A percentile compares a stretch with the other conserved stretches of the same genome.
Conservation (phyloP, 2,888 invertebrate species). For the Tuberolachnus salignus region DNA sequence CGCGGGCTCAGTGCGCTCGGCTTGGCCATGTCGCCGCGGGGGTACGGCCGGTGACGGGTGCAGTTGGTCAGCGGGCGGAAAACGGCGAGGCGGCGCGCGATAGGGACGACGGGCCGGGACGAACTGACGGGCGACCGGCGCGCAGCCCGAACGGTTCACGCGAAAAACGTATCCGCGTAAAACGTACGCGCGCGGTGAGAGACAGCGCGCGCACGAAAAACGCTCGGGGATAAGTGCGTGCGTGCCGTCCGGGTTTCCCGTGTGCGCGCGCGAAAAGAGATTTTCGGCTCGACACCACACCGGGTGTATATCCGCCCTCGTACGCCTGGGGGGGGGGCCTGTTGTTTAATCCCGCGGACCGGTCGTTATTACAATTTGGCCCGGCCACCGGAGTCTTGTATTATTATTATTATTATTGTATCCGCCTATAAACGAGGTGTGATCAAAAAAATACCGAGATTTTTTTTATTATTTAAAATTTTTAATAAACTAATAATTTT, state of each 20-base stretch:
- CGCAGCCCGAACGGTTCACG: slow-evolving; percentile 43
- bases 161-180: slow-evolving; percentile 26
- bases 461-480: too few relatives aligned
- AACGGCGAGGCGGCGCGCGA: neutral
- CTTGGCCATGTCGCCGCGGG: slow-evolving; percentile 56
- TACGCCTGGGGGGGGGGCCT: neutral
- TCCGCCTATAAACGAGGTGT: too few relatives aligned
- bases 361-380: too few relatives aligned
- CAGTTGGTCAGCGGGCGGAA: neutral
- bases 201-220: slow-evolving; percentile 33
- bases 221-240: neutral
- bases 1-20: slow-evolving; percentile 63
- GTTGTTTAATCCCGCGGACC: neutral
- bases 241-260: neutral
- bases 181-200: neutral
- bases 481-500: too few relatives aligned
- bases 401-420: too few relatives aligned
- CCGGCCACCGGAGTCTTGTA: too few relatives aligned
- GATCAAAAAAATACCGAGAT: too few relatives aligned
- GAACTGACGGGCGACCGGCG: slow-evolving; percentile 28
- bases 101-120: slow-evolving; percentile 42
- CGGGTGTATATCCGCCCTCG: too few relatives aligned
- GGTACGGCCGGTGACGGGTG: neutral
- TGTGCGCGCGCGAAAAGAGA: slow-evolving; percentile 15
- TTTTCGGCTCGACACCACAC: neutral